Conservation (phyloP, 2,888 invertebrate species). For the Cerastoderma edule region DNA sequence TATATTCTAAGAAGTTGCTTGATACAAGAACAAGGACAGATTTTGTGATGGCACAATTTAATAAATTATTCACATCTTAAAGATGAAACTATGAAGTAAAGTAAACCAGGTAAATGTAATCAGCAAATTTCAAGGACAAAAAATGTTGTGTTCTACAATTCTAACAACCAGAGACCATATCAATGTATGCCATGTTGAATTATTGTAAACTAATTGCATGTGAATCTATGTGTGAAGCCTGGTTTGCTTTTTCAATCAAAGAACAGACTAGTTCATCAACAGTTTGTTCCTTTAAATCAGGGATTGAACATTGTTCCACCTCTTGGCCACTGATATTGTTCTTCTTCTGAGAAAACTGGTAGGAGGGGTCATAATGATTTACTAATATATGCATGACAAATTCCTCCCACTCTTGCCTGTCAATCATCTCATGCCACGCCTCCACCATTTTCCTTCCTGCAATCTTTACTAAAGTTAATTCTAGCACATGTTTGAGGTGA, state of each 20-base stretch:
- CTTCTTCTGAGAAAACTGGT: slow-evolving; percentile 67
- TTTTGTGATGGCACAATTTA: too few species aligned
- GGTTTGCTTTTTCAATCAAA: slow-evolving; percentile 6
- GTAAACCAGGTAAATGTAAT: too few species aligned
- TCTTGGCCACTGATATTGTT: slow-evolving; percentile 45
- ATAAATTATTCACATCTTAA: too few species aligned
- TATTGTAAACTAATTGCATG: too few species aligned
- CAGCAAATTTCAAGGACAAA: too few species aligned
- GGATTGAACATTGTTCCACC: slow-evolving; percentile 32
- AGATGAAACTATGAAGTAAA: too few species aligned
- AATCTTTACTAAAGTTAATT: slow-evolving; percentile 46
- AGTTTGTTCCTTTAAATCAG: slow-evolving; percentile 45
- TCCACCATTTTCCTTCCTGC: slow-evolving; percentile 55
- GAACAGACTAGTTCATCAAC: slow-evolving; percentile 22
- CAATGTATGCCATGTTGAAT: too few species aligned
- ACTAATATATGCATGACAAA: slow-evolving; percentile 66
- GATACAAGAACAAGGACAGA: too few species aligned
- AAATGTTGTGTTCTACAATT: too few species aligned
- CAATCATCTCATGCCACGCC: slow-evolving; percentile 61
- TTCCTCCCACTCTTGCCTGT: slow-evolving; percentile 61
- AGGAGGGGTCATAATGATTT: slow-evolving; percentile 70
- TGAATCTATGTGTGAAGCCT: too few species aligned
- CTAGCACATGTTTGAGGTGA: slow-evolving; percentile 47
- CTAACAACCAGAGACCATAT: too few species aligned
- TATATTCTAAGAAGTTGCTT: too few species aligned